phyloP scores from a whole-genome alignment of 2,113 vertebrate species.

The Nibea albiflora region DNA sequence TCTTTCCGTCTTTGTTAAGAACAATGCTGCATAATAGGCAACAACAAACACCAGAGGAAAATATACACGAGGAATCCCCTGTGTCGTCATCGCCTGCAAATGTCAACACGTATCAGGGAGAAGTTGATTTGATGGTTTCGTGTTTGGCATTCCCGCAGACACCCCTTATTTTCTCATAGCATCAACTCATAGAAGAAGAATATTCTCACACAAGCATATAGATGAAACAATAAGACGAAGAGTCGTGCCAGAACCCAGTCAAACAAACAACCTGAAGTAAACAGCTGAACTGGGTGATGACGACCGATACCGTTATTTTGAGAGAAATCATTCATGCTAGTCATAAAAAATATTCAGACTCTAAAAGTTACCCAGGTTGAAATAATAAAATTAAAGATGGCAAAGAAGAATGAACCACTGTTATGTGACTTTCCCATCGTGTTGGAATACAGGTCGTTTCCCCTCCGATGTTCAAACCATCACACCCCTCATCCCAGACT shows the following conservation, averaged over 20 bases:
- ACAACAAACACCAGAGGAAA: conserved; percentile 18
- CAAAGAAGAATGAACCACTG: too few species aligned
- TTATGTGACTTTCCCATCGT: too few species aligned
- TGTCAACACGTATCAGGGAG: neutral
- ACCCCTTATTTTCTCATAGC: neutral
- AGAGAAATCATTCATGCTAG: too few species aligned
- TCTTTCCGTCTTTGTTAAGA: conserved; percentile 39
- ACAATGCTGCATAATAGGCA: conserved; percentile 3
- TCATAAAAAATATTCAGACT: too few species aligned
- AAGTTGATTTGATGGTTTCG: neutral
- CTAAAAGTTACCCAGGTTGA: too few species aligned
- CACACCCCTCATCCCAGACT: neutral
- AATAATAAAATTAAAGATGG: too few species aligned
- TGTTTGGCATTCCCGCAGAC: neutral
- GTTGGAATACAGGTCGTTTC: neutral
- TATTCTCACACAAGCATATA: neutral
- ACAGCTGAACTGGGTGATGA: too few species aligned
- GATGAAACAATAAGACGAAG: neutral
- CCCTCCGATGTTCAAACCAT: neutral
- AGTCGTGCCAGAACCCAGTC: too few species aligned
- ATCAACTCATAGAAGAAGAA: neutral
- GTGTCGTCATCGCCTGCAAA: conserved; percentile 3
- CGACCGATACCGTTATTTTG: too few species aligned
- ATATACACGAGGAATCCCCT: neutral
- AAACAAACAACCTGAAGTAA: too few species aligned